phyloP scores from a whole-genome alignment of 2,113 vertebrate species.

The Tupaia chinensis region DNA sequence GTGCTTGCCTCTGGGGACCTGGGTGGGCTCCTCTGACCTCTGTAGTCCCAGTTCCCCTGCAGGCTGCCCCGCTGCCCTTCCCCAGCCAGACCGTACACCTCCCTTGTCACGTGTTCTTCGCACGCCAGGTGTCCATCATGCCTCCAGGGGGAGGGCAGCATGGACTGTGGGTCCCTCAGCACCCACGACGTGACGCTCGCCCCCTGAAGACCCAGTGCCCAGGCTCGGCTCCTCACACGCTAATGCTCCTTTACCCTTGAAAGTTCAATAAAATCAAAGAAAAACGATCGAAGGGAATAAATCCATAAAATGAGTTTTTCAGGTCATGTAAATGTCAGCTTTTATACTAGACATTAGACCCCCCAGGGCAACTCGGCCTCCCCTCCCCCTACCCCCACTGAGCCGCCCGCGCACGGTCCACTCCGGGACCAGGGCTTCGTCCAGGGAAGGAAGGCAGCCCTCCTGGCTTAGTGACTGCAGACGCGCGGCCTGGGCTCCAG shows the following conservation, averaged over 20 bases:
- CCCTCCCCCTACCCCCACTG: no score
- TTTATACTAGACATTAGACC: neutral
- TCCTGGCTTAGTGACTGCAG: no score
- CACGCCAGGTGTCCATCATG: rapidly evolving
- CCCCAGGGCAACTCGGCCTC: neutral
- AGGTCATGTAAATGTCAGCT: neutral
- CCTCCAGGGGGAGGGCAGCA: neutral
- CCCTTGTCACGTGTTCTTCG: neutral
- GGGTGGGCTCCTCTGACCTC: neutral
- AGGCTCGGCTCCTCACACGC: neutral
- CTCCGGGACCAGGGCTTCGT: no score
- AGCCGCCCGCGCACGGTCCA: no score
- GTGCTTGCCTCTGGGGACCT: neutral
- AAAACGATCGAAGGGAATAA: neutral
- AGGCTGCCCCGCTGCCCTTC: no score
- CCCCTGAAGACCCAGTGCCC: rapidly evolving
- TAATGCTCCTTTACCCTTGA: neutral
- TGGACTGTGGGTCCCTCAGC: no score
- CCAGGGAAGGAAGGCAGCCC: no score
- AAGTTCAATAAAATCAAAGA: neutral
- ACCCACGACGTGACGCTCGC: neutral
- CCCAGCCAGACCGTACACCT: rapidly evolving
- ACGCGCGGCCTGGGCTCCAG: no score
- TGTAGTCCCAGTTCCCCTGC: no score
- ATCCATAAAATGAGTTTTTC: neutral